phyloP scores from a whole-genome alignment of 1,140 invertebrate species.

The Drosophila watanabei region DNA sequence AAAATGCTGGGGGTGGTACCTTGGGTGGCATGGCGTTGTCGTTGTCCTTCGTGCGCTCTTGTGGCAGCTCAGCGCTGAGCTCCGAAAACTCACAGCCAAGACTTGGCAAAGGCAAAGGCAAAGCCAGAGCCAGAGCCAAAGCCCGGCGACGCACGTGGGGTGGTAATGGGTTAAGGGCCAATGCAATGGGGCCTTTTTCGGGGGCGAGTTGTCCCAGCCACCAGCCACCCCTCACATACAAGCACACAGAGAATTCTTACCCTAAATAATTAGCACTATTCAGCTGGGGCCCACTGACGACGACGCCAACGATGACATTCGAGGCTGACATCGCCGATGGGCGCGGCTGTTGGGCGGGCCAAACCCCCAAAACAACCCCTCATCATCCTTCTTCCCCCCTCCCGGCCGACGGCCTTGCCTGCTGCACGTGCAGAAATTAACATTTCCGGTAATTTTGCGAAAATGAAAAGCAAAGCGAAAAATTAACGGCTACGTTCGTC shows the following conservation, averaged over 20 bases:
- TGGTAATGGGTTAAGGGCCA: conserved; percentile 78
- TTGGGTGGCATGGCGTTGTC: conserved; percentile 24
- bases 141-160: conserved; percentile 53
- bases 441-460: conserved; percentile 85
- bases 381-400: conserved; percentile 13
- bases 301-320: conserved; percentile 19
- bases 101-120: conserved; percentile 25
- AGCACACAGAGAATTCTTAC: conserved; percentile 69
- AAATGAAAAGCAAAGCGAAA: conserved; percentile 84
- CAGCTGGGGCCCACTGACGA: conserved; percentile 70
- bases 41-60: conserved; percentile 80
- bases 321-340: conserved; percentile 45
- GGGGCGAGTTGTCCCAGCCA: conserved; percentile 37
- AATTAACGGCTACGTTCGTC: conserved; percentile 74
- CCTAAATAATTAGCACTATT: conserved; percentile 85
- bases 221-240: conserved; percentile 9
- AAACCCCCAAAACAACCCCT: conserved; percentile 39
- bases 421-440: conserved; percentile 84
- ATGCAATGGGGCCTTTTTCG: conserved; percentile 64
- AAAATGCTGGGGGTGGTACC: conserved; percentile 12
- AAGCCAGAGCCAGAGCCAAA: conserved; percentile 46
- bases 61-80: conserved; percentile 68
- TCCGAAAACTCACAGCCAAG: conserved; percentile 50
- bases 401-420: conserved; percentile 31
- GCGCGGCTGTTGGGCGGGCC: conserved; percentile 61